These are phyloP conservation scores for Phyllotreta striolata DNA, from an alignment of 2,888 invertebrate species.

Conservation along the genomic window DNA sequence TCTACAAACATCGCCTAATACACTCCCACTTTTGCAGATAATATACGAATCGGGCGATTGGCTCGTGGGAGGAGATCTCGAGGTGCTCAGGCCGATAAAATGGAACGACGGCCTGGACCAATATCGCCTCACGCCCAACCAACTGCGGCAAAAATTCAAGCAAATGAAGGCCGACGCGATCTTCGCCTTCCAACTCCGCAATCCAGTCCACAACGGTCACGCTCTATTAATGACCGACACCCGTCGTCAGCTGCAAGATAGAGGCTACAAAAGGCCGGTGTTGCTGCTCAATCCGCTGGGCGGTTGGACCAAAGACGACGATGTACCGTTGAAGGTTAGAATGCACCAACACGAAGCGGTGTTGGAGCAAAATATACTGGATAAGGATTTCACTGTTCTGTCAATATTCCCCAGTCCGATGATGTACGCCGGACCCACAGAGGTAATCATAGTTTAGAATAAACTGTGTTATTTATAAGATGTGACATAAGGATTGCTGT, in stretches of 20 bases:
- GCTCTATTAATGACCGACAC: constrained; percentile 96
- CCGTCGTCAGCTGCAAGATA: constrained; percentile 68
- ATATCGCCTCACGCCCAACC: constrained; percentile 90
- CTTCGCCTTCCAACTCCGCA: constrained; percentile 94
- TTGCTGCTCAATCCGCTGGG: constrained; percentile 92
- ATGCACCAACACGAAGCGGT: constrained; percentile 93
- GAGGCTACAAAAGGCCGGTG: constrained; percentile 87
- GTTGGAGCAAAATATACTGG: constrained; percentile 81
- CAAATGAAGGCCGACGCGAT: constrained; percentile 90
- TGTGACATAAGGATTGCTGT: no score
- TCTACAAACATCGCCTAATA: neutral
- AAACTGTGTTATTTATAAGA: neutral
- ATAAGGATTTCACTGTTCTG: constrained; percentile 82
- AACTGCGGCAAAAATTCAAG: constrained; percentile 80
- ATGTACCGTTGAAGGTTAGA: constrained; percentile 88
- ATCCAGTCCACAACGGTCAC: constrained; percentile 98
- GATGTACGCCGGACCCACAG: constrained; percentile 99
- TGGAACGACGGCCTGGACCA: constrained; percentile 95
- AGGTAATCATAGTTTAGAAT: constrained; percentile 67
- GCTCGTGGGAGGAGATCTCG: constrained; percentile 90
- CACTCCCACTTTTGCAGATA: constrained; percentile 62
- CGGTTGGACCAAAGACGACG: constrained; percentile 98
- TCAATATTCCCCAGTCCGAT: constrained; percentile 99
- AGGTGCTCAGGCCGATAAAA: constrained; percentile 83
- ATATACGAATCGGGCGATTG: constrained; percentile 93